Percentiles rank a stretch among this genome's conserved stretches.
Conservation (phyloP, 2,113 vertebrate species). For the Paradoxurus hermaphroditus region DNA sequence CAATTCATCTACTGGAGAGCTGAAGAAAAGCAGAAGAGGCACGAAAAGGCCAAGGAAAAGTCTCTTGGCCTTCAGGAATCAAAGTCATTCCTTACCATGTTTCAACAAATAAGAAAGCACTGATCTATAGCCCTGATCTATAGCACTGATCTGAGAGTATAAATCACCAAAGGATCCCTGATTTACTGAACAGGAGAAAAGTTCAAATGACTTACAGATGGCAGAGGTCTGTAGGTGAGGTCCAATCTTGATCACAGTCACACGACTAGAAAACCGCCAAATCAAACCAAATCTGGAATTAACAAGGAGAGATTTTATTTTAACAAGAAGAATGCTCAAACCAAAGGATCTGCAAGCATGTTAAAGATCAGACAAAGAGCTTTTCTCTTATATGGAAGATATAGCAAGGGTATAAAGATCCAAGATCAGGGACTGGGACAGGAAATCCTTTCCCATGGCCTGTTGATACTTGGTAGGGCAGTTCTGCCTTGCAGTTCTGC, state of each 20-base stretch:
- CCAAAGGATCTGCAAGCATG: background rate
- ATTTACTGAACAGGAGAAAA: background rate
- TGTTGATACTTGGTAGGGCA: background rate
- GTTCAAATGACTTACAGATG: background rate
- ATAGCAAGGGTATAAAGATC: background rate
- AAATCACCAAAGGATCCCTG: background rate
- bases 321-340: background rate
- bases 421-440: background rate
- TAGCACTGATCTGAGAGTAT: background rate
- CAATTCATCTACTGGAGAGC: background rate
- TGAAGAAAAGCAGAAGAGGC: background rate
- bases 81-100: background rate
- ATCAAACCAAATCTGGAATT: background rate
- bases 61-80: background rate
- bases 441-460: background rate
- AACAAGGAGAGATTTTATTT: background rate
- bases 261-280: background rate
- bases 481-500: background rate
- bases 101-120: background rate
- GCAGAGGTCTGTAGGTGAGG: background rate
- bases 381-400: background rate
- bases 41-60: background rate
- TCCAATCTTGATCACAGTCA: background rate
- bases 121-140: too few relatives aligned
- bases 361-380: background rate